phyloP scores from a whole-genome alignment of 2,888 invertebrate genomes.

The Archips crataeganus region DNA sequence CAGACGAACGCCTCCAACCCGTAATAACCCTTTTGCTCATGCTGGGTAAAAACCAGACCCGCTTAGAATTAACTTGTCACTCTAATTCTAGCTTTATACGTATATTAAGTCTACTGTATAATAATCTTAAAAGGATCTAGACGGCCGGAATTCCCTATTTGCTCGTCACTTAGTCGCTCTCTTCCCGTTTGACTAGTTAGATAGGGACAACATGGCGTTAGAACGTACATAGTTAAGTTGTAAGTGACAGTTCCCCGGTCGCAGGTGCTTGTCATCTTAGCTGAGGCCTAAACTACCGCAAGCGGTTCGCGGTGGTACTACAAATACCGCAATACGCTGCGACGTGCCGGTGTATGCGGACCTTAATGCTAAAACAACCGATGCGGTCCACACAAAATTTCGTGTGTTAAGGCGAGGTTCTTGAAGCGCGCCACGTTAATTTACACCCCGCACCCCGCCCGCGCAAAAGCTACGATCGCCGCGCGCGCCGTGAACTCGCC shows the following conservation, averaged over 20 bases:
- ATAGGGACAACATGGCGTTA: neutral
- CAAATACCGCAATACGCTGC: slow-evolving; percentile 35
- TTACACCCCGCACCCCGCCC: too few species aligned
- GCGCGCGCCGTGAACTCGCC: too few species aligned
- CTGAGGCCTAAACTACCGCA: slow-evolving; percentile 21
- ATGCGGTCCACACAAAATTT: neutral
- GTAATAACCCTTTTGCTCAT: neutral
- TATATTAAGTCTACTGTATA: neutral
- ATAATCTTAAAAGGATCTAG: slow-evolving; percentile 39
- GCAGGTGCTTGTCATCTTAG: slow-evolving; percentile 14
- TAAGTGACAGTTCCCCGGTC: slow-evolving; percentile 29
- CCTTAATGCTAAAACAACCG: slow-evolving; percentile 1
- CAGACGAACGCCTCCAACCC: neutral
- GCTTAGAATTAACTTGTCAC: slow-evolving; percentile 7
- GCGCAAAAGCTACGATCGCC: too few species aligned
- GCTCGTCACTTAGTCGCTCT: neutral
- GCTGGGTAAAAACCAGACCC: neutral
- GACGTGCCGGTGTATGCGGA: slow-evolving; percentile 9
- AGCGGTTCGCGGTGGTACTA: slow-evolving; percentile 24
- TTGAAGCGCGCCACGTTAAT: too few species aligned
- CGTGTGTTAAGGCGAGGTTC: too few species aligned
- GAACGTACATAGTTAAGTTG: slow-evolving; percentile 8
- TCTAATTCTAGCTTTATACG: neutral
- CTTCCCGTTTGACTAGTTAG: neutral
- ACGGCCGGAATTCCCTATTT: neutral